Base-by-base conservation (phyloP, 2,888 invertebrate species). In the Bedellia somnulentella region DNA sequence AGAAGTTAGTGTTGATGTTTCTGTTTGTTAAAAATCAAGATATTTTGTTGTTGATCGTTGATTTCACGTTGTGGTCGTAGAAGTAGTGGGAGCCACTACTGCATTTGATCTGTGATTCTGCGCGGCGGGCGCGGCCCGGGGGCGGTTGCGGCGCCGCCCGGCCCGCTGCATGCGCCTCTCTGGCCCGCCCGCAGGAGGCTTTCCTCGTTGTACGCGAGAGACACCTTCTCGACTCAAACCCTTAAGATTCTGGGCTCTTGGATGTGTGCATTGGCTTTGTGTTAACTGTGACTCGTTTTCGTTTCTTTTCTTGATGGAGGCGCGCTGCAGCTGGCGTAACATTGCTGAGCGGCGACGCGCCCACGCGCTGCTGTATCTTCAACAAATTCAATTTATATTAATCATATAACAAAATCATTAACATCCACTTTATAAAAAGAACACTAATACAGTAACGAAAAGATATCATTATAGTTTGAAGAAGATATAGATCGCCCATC, bases 61-160 rank as follows among this genome's bases (percentile, higher is more conserved):
- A 24, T 14, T 68, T 24, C 64, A 57, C 60, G 56, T 71, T 73
- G 68, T 70, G 60, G 66, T 68, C 53, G 73, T 75, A 73, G 73
- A 60, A 62, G 52, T 68, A 70, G 67, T 47, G 54, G 66, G 62
- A 58, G 61, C 62, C 64, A 56, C 67, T 55, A 61, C 75, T 75
- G 73, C 73, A 68, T 73, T 75, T 71, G 73, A 71, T 73, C 73
- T 75, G 73, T 73, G 71, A 71, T 73, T 73, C 73, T 73, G 73
- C 63, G 66, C 54, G 57, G 55, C 60, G 61, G 63, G 47, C 51
- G 60, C 52, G 60, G 55, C 48, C 47, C 18, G 27, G 55, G 47
- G 40, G 45, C 45, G 47, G 47, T 4, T 5, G 9, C 30, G 16
- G 12, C 24, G 22, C 28, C 25, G 32, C 15, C 27, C 40, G 32